Percentiles rank a stretch among this genome's conserved stretches.
phyloP scores from a whole-genome alignment of 2,113 vertebrate genomes.

The Felis chaus region DNA sequence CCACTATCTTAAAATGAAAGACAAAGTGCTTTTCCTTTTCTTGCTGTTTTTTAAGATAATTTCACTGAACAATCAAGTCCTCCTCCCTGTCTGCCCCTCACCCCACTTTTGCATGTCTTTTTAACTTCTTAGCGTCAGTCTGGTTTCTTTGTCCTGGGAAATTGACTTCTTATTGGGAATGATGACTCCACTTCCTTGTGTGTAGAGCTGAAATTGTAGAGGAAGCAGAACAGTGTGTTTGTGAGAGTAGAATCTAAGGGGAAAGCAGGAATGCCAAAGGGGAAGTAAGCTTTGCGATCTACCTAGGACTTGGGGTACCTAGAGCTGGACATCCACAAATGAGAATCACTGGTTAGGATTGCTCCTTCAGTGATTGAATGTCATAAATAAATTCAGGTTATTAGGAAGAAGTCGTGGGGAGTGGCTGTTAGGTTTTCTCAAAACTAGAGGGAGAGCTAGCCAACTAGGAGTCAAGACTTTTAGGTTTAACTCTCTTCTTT shows the following conservation, averaged over 20 bases:
- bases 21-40: conserved; percentile 50
- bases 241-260: background rate
- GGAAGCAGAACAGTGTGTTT: background rate
- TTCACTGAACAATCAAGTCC: background rate
- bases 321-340: background rate
- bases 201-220: conserved; percentile 37
- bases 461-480: background rate
- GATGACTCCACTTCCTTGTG: conserved; percentile 17
- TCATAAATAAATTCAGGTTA: background rate
- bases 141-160: conserved; percentile 39
- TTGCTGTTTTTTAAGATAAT: conserved; percentile 54
- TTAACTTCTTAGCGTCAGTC: conserved; percentile 63
- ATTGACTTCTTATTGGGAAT: background rate
- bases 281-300: background rate
- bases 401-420: background rate
- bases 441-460: background rate
- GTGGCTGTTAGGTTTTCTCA: background rate
- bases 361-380: background rate
- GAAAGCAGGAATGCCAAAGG: background rate
- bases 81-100: conserved; percentile 21
- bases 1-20: conserved; percentile 52
- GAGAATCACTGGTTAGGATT: background rate
- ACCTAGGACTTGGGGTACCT: background rate
- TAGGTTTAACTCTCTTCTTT: background rate
- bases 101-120: conserved; percentile 69